Evolutionary conservation across 2,888 invertebrate species (phyloP).

Genomic region (Pheosia tremula): DNA sequence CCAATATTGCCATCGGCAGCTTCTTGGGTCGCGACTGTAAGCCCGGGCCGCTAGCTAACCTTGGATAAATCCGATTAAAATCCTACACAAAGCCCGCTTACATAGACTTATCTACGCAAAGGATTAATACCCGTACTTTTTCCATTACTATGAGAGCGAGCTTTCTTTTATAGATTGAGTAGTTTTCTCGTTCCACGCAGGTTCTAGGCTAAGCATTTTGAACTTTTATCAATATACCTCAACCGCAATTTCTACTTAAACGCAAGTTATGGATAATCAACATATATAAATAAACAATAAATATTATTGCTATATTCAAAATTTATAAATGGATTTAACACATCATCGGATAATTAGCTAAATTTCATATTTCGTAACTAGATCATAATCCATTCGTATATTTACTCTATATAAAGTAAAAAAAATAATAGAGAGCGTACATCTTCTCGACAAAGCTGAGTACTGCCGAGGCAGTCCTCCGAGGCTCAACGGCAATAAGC

Average conservation of each 20-base stretch:
- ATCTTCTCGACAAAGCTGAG: constrained; percentile 49
- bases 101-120: constrained; percentile 19
- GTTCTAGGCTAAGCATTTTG: no score
- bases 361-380: constrained; percentile 16
- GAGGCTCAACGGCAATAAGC: constrained; percentile 47
- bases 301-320: no score
- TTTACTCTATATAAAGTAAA: constrained; percentile 4
- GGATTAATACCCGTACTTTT: constrained; percentile 13
- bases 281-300: no score
- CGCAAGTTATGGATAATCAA: no score
- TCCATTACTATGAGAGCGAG: not conserved
- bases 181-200: no score
- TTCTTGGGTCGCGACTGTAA: constrained; percentile 25
- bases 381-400: constrained; percentile 22
- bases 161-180: not conserved
- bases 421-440: constrained; percentile 11
- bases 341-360: not conserved
- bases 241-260: no score
- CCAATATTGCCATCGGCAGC: constrained; percentile 19
- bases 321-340: no score
- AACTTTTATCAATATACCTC: no score
- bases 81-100: constrained; percentile 23
- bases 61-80: constrained; percentile 28
- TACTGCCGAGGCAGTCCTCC: constrained; percentile 43
- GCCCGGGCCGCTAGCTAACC: constrained; percentile 21